phyloP scores from a whole-genome alignment of 2,888 invertebrate genomes.

The Callyntrura sp. region DNA sequence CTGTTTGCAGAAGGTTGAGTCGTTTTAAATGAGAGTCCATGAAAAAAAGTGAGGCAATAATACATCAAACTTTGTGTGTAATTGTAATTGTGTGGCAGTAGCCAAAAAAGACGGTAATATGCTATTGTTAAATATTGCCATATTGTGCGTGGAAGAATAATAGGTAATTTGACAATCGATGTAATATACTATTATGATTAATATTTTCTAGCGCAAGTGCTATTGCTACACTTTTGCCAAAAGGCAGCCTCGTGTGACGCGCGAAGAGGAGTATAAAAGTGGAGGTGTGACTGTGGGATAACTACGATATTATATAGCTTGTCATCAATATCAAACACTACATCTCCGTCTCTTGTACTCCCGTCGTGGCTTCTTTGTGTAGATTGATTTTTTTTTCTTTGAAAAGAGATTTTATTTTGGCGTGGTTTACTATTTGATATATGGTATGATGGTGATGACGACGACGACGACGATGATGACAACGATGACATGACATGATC shows the following conservation, averaged over 20 bases:
- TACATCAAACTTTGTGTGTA: background rate
- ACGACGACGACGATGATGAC: background rate
- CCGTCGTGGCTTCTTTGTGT: background rate
- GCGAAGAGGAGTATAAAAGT: background rate
- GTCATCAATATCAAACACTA: background rate
- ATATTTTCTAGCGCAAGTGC: background rate
- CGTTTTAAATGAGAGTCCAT: background rate
- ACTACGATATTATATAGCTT: background rate
- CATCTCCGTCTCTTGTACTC: background rate
- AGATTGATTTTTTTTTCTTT: background rate
- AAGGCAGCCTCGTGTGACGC: no score
- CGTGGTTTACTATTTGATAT: slow-evolving; percentile 33
- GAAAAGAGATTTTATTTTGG: slow-evolving; percentile 21
- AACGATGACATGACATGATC: slow-evolving; percentile 42
- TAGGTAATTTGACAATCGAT: background rate
- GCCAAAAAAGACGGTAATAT: no score
- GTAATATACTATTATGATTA: slow-evolving; percentile 23
- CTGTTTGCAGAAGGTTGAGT: background rate
- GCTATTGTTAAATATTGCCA: background rate
- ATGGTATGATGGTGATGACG: background rate
- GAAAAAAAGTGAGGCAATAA: background rate
- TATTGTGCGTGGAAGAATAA: no score
- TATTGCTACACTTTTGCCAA: no score
- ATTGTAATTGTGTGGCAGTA: no score
- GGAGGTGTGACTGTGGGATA: background rate